Evolutionary conservation across 2,888 invertebrate species (phyloP).

Genomic region (Vandiemenella viatica): DNA sequence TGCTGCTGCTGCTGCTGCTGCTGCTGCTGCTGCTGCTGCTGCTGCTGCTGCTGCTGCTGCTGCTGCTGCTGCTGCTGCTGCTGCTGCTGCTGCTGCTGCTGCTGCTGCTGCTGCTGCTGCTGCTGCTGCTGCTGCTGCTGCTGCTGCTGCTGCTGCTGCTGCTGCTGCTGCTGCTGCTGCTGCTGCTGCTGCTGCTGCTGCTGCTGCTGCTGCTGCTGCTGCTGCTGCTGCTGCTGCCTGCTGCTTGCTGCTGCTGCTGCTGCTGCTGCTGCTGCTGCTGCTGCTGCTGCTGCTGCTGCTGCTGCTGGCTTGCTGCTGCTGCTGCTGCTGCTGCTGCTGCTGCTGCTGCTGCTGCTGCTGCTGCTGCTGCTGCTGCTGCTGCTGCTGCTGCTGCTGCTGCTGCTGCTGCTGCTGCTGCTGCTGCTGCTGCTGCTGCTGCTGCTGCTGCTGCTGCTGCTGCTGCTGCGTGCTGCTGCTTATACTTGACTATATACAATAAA

Average conservation of each 20-base stretch:
- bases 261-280: not conserved
- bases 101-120: not conserved
- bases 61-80: not conserved
- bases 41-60: not conserved
- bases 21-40: not conserved
- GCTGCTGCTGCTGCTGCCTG: no score
- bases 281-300: not conserved
- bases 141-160: not conserved
- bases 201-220: not conserved
- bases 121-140: not conserved
- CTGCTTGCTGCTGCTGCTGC: no score
- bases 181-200: not conserved
- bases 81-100: not conserved
- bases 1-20: not conserved
- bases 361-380: not conserved
- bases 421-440: slow-evolving; percentile 1
- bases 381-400: slow-evolving; percentile 2
- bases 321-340: no score
- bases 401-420: not conserved
- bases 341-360: not conserved
- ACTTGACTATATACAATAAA: no score
- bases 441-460: no score
- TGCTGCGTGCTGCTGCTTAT: not conserved
- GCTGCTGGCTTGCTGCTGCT: no score
- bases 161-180: not conserved